These are phyloP conservation scores for Apodemus agrarius DNA, from an alignment of 2,797 vertebrate genomes.

Conservation along the genomic window DNA sequence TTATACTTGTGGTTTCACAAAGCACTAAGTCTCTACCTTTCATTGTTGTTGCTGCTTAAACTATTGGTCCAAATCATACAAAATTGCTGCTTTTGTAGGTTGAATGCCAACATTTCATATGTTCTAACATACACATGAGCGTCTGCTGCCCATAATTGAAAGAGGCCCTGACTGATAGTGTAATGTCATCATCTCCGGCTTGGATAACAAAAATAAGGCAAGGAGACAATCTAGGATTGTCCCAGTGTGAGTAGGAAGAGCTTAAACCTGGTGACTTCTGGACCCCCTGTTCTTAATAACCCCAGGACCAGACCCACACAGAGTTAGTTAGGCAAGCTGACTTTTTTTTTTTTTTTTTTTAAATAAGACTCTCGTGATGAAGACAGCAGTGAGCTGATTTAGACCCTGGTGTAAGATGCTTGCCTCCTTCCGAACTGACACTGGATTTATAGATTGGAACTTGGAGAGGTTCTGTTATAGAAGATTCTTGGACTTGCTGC, in stretches of 20 bases:
- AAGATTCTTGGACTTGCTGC: not conserved
- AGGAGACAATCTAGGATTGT: not conserved
- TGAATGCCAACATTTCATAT: not conserved
- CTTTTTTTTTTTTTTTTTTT: not conserved
- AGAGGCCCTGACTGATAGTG: not conserved
- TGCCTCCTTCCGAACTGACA: not conserved
- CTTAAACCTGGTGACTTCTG: constrained; percentile 31
- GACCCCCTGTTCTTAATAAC: not conserved
- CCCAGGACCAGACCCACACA: not conserved
- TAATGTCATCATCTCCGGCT: not conserved
- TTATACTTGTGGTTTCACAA: not conserved
- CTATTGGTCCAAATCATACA: not conserved
- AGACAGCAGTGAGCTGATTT: not conserved
- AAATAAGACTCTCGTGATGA: not conserved
- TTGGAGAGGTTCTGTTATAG: not conserved
- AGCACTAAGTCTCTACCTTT: not conserved
- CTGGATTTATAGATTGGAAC: not conserved
- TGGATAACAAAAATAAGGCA: constrained; percentile 32
- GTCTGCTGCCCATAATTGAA: constrained; percentile 2
- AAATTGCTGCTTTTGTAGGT: constrained; percentile 9
- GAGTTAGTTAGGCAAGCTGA: not conserved
- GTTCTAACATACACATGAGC: constrained; percentile 13
- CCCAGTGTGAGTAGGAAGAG: not conserved
- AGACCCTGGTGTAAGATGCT: not conserved
- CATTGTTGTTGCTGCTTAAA: not conserved